A percentile compares a stretch with the other conserved stretches of the same genome.
Conservation (phyloP, 2,888 invertebrate genomes). For the Dryocosmus kuriphilus region DNA sequence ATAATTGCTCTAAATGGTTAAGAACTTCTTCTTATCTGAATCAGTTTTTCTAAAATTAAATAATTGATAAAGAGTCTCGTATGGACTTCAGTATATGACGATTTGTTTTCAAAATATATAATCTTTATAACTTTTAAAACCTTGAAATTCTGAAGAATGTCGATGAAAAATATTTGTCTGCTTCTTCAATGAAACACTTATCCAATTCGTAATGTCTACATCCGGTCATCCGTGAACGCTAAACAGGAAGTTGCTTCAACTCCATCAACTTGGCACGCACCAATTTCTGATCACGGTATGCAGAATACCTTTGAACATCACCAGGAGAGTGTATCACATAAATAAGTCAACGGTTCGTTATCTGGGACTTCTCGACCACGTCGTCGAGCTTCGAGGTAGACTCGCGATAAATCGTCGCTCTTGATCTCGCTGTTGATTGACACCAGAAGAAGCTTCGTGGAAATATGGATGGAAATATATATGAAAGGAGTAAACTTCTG, state of each 20-base stretch:
- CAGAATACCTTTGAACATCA: conserved; percentile 34
- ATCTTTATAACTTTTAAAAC: no score
- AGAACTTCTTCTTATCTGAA: no score
- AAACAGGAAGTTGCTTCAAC: conserved; percentile 20
- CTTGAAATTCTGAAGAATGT: no score
- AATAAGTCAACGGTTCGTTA: conserved; percentile 46
- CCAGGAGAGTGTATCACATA: conserved; percentile 23
- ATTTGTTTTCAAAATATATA: no score
- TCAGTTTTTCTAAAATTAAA: no score
- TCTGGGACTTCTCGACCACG: conserved; percentile 52
- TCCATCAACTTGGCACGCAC: conserved; percentile 22
- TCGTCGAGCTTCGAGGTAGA: conserved; percentile 41
- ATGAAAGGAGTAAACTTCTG: conserved; percentile 1
- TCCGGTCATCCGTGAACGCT: neutral
- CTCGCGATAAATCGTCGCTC: conserved; percentile 46
- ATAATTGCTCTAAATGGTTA: no score
- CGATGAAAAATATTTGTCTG: neutral
- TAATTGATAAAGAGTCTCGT: no score
- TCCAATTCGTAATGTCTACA: neutral
- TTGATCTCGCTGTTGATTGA: conserved; percentile 54
- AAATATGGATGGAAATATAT: conserved; percentile 10
- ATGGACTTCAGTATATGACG: no score
- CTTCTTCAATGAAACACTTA: conserved; percentile 15
- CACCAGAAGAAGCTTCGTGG: conserved; percentile 45
- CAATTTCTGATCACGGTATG: conserved; percentile 8